Evolutionary conservation across 2,797 vertebrate species (phyloP).

Genomic region (Babyrousa celebensis): DNA sequence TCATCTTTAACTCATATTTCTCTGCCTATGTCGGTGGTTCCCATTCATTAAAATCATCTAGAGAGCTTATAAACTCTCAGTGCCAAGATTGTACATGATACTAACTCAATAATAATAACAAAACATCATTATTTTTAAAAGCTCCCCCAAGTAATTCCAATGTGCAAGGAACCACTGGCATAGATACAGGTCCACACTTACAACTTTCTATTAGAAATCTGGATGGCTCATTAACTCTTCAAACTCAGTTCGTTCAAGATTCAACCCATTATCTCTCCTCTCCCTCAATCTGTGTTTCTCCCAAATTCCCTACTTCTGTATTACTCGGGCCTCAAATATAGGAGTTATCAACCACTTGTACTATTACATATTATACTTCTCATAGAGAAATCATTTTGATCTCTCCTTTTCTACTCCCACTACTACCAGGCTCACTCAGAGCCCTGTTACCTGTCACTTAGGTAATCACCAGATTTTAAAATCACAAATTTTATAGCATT

Average conservation of each 20-base stretch:
- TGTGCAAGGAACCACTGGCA: neutral
- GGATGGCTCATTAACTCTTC: neutral
- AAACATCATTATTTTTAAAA: neutral
- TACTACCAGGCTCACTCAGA: neutral
- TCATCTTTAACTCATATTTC: conserved; percentile 22
- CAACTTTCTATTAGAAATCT: conserved; percentile 50
- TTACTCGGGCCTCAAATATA: conserved; percentile 2
- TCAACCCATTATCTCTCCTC: neutral
- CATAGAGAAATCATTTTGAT: conserved; percentile 42
- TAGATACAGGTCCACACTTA: neutral
- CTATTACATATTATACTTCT: conserved; percentile 27
- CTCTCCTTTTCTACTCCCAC: neutral
- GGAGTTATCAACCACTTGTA: neutral
- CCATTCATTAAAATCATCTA: neutral
- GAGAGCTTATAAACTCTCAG: neutral
- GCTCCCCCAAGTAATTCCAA: neutral
- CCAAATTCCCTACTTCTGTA: conserved; percentile 18
- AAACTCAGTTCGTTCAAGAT: conserved; percentile 30
- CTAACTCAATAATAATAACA: conserved; percentile 12
- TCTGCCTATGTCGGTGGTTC: conserved; percentile 26
- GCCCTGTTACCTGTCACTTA: neutral
- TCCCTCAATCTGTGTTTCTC: neutral
- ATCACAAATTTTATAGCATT: conserved; percentile 29
- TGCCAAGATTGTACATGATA: neutral
- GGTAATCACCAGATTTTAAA: neutral